Base-by-base conservation (phyloP, 1,140 invertebrate species). In the Dufourea novaeangliae region DNA sequence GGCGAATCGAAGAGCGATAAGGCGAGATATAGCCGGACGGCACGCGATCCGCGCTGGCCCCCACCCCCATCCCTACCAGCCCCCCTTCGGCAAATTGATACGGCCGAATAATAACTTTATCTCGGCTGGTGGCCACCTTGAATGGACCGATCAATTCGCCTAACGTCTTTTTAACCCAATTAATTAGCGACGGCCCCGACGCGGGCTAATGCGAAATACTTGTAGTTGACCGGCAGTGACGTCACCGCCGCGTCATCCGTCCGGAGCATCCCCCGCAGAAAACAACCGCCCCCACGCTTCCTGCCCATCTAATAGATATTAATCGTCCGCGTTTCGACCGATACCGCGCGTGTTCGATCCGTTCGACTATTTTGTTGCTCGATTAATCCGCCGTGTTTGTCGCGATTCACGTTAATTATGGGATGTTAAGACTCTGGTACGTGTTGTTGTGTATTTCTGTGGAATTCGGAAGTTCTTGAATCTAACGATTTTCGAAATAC, bases 101-200 rank as follows among this genome's bases (percentile, higher is more conserved):
- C 82, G 75, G 68, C 67, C 86, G 81, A 80, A 85, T 86, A 87
- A 89, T 88, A 86, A 88, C 82, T 89, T 88, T 88, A 89, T 89
- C 88, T 88, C 79, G 56, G n/a, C 62, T 59, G 67, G 73, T 69
- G 72, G 50, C 71, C 77, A 78, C 78, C 80, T 85, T 80, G 78
- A 86, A 86, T 83, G 82, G 82, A 86, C 81, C 78, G 83, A 88
- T 85, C 89, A 90, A 92, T 90, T 89, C 84, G 86, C 74, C 86
- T 86, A 91, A 91, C 87, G 89, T 92, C 88, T 91, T 91, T 92
- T 92, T 91, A 91, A 92, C 80, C 88, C 88, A 92, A 92, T 92
- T 91, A 92, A 92, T 92, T 91, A 91, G 63, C 86, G 46, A 76
- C 17, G 32, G 44, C 41, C 57, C 46, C 64, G 61, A 69, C 80